phyloP scores from a whole-genome alignment of 2,113 vertebrate species.

The Narcine bancroftii region DNA sequence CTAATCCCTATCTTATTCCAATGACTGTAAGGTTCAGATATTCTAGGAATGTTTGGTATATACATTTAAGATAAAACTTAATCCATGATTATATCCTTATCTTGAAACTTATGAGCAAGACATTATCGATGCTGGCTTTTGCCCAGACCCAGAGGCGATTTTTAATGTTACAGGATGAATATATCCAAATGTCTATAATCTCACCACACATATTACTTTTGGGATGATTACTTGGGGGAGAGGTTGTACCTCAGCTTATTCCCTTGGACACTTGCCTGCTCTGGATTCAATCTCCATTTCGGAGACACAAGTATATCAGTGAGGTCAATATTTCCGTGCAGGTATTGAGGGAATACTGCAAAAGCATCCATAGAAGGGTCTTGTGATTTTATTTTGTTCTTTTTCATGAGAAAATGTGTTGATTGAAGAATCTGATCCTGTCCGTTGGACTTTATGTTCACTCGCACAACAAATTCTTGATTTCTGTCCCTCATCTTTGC shows the following conservation, averaged over 20 bases:
- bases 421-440: not conserved
- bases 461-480: not conserved
- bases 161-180: too few relatives aligned
- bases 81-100: not conserved
- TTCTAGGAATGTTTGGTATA: not conserved
- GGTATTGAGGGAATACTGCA: not conserved
- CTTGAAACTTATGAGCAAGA: not conserved
- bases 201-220: too few relatives aligned
- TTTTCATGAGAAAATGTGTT: not conserved
- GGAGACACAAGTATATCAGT: not conserved
- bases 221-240: not conserved
- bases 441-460: not conserved
- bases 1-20: too few relatives aligned
- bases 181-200: too few relatives aligned
- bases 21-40: not conserved
- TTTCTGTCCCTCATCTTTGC: not conserved
- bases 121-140: too few relatives aligned
- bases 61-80: not conserved
- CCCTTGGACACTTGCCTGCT: too few relatives aligned
- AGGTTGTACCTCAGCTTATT: too few relatives aligned
- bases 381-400: not conserved
- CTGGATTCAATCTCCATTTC: not conserved
- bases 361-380: not conserved
- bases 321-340: not conserved
- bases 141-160: too few relatives aligned